Base-by-base conservation (phyloP, 2,888 invertebrate genomes). In the Thecocarcelia acutangulata region DNA sequence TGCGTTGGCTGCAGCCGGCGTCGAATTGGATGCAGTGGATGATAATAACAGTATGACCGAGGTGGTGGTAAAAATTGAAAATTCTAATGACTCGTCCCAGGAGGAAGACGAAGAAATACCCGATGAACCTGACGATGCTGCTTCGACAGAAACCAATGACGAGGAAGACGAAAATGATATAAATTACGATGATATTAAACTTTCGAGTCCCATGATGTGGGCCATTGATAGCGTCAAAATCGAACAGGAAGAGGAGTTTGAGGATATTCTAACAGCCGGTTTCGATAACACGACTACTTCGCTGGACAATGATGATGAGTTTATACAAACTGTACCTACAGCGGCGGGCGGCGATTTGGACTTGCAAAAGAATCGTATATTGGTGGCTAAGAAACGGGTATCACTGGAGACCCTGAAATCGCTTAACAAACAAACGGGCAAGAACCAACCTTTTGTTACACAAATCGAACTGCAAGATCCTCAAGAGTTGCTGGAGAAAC, bases 161-260 rank as follows among this genome's bases (percentile, higher is more conserved):
- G 84, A 85, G 1, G 84, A 85, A 12, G 85, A 86, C 1, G 88
- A 88, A 58, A 66, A 59, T 15, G 79, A 80, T 21, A 72, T 63
- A 15, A 90, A 89, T 80, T 91, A 90, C 79, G 90, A 91, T 85
- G 82, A 90, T 37, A 82, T 82, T 78, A 91, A 91, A 81, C 81
- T 91, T 68, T 90, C 90, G 37, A 91, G 91, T 77, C 91, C 91
- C 2, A 84, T 90, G 84, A 91, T 91, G 15, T 91, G 91, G 91
- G 90, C 90, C 13, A 90, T 90, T 59, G 90, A 91, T 84, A 87
- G 89, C 4, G 90, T 90, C 0, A 90, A 90, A 81, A 89, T 90
- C 56, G 90, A 90, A 84, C 89, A 88, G n/a, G 90, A 90, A 15
- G 86, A 86, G 17, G 90, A 89, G 83, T 90, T 89, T 40, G 90